Conservation (phyloP, 2,888 invertebrate species). For the Netelia melanura region DNA sequence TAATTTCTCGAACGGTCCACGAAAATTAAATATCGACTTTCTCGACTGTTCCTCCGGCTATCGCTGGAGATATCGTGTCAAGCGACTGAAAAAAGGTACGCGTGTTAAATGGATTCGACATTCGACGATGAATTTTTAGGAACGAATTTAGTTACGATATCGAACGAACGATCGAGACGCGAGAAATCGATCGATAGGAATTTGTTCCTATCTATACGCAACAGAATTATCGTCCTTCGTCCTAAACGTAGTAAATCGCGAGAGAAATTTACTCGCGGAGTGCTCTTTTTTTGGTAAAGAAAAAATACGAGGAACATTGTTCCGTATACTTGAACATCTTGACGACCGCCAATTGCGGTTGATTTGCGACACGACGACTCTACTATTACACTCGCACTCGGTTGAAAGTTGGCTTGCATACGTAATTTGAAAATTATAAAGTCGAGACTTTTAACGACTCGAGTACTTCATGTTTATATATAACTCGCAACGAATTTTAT, state of each 20-base stretch:
- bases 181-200: background rate
- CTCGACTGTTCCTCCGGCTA: background rate
- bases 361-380: slow-evolving; percentile 18
- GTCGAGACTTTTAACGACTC: background rate
- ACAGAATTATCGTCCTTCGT: background rate
- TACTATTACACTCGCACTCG: slow-evolving; percentile 16
- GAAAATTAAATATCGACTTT: background rate
- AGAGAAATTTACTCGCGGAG: slow-evolving; percentile 33
- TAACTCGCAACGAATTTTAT: background rate
- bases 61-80: background rate
- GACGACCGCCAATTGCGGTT: slow-evolving; percentile 29
- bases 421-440: slow-evolving; percentile 33
- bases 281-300: background rate
- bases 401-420: slow-evolving; percentile 32
- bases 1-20: background rate
- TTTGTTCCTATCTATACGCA: background rate
- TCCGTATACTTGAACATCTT: slow-evolving; percentile 29
- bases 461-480: background rate
- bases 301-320: slow-evolving; percentile 11
- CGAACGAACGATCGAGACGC: background rate
- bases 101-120: background rate
- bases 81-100: background rate
- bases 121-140: no score
- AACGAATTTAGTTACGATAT: background rate
- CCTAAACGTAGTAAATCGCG: background rate